These are phyloP conservation scores for Oceanodroma leucorhoa DNA, from an alignment of 2,797 vertebrate genomes.

Conservation along the genomic window DNA sequence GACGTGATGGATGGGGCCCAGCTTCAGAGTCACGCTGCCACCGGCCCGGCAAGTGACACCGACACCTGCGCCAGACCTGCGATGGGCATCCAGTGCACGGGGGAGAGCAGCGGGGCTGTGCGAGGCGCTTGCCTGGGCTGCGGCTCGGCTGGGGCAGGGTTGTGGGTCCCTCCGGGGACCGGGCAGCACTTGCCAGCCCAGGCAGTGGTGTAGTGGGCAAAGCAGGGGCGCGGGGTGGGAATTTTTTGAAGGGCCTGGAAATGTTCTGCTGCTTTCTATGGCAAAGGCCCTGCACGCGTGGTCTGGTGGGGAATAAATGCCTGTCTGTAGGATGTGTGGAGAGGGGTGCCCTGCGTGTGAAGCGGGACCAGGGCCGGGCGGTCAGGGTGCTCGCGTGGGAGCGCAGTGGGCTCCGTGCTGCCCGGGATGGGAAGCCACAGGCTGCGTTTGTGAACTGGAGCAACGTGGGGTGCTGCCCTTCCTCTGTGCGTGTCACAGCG, in stretches of 20 bases:
- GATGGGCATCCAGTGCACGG: too few species aligned
- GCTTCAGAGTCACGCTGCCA: too few species aligned
- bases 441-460: too few species aligned
- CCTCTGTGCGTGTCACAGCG: too few species aligned
- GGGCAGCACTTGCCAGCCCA: background rate
- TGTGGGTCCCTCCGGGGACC: background rate
- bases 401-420: background rate
- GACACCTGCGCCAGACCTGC: too few species aligned
- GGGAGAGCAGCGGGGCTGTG: background rate
- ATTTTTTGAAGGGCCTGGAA: background rate
- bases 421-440: accelerated
- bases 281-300: background rate
- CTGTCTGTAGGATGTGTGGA: background rate
- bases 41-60: background rate
- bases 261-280: accelerated
- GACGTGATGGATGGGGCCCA: background rate
- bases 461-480: accelerated
- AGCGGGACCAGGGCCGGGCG: background rate
- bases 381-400: background rate
- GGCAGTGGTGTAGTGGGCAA: too few species aligned
- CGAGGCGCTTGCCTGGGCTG: background rate
- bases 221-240: too few species aligned
- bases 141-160: background rate
- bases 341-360: too few species aligned
- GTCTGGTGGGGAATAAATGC: too few species aligned